Evolutionary conservation across 2,888 invertebrate species (phyloP).

Genomic region (Rotaria sp.): DNA sequence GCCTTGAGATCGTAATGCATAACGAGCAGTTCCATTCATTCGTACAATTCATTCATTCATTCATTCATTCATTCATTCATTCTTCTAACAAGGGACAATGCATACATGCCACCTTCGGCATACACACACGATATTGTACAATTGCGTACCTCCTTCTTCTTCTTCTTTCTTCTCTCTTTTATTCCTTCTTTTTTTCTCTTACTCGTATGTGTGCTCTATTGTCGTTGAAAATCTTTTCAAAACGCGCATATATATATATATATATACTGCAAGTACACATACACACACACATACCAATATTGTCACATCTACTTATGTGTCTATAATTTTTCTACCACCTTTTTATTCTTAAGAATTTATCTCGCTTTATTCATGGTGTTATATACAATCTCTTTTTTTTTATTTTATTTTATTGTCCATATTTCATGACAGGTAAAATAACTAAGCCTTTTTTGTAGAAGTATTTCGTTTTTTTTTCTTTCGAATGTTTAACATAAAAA

Average conservation of each 20-base stretch:
- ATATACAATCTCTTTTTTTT: not conserved
- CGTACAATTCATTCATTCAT: constrained; percentile 9
- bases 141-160: not conserved
- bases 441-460: not conserved
- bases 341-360: not conserved
- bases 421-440: not conserved
- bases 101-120: constrained; percentile 11
- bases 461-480: not conserved
- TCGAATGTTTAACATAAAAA: not conserved
- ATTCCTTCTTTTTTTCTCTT: constrained; percentile 3
- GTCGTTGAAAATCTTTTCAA: constrained; percentile 15
- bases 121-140: constrained; percentile 9
- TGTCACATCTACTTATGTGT: constrained; percentile 13
- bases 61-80: not conserved
- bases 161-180: not conserved
- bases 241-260: not conserved
- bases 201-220: not conserved
- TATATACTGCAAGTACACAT: not conserved
- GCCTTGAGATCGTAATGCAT: constrained; percentile 4
- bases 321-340: constrained; percentile 9
- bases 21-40: constrained; percentile 2
- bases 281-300: not conserved
- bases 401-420: not conserved
- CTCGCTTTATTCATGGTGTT: constrained; percentile 4
- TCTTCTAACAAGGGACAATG: not conserved